Base-by-base conservation (phyloP, 2,113 vertebrate genomes). In the Laterallus jamaicensis region DNA sequence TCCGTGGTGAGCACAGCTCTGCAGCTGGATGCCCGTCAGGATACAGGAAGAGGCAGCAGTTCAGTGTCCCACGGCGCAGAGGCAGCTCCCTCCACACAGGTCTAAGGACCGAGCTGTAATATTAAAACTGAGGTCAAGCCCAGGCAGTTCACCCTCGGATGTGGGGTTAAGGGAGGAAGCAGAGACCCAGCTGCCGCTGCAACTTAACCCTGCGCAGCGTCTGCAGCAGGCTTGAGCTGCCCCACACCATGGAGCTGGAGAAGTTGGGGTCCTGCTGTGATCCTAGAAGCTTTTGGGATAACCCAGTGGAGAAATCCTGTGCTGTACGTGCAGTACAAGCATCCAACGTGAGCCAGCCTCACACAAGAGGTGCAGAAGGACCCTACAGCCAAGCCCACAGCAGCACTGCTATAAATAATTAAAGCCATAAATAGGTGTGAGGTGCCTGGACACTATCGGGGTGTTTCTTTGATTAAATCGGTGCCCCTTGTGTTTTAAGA, bases 201-300 rank as follows among this genome's bases (percentile, higher is more conserved):
- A 10, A 19, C 66, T 84, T 82, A 78, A 94, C 82, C 58, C 56
- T 19, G 6, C 15, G 64, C 50, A 39, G 55, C 44, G 31, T 47
- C 49, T 39, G 29, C 2, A 2, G 26, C 12, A 32, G 74, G 35
- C 20, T 35, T 44, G 54, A 26, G 66, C 21, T 74, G 70, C 22
- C 52, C 52, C 22, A 1, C 0, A 0, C 29, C 18, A 0, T 1
- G 5, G 9, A 3, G 1, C 15, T 21, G 71, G 24, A 32, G 70
- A 56, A n/a, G 4, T 0, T 0, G 0, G 14, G 39, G 35, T 62
- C 39, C 64, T 74, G 44, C 9, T 5, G 0, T 1, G 11, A 49
- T 42, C 55, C 50, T 39, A 55, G 42, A 4, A 24, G 10, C 10
- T 66, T 52, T 42, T 3, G 35, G 68, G 76, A 37, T 26, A 35